Evolutionary conservation across 1,140 invertebrate genomes (phyloP), one percentile per base, ranked within the genome.

Genomic region (Hestina assimilis): DNA sequence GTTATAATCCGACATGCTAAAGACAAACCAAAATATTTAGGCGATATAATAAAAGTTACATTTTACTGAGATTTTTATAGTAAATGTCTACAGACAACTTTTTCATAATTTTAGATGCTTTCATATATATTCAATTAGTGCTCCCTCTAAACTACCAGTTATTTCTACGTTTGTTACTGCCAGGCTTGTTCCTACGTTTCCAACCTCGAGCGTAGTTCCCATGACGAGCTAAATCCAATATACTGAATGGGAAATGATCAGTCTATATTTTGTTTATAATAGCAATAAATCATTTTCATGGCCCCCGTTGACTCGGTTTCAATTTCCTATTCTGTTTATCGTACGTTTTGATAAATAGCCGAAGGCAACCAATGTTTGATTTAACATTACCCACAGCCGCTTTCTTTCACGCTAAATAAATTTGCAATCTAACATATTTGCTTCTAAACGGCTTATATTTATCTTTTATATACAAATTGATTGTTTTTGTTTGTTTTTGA

Each of bases 241-340:
- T 65, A 61, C 60, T 61, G 75, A 81, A 81, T 79, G 68, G 75
- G 75, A 82, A 79, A 82, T 84, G 78, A 87, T 87, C 81, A 84
- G 75, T 78, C 69, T 59, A 72, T 77, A 84, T 83, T 85, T 82
- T 85, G 78, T 85, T 79, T 85, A 80, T 77, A 80, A 81, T 76
- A 66, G 58, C 70, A 78, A 85, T 87, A 85, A 84, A 87, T 87
- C 79, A 87, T 78, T 75, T 75, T 59, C 58, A 47, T 75, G 71
- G 72, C 78, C 78, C 71, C 75, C 67, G 69, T 78, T 82, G 81
- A 87, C 78, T 83, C 70, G 66, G 72, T 75, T 87, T 84, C 84
- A 87, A 87, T 87, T 87, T 87, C 79, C 81, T 76, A 74, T 75
- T 72, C 75, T 77, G 81, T 83, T 87, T 87, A 85, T 83, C 78